Base-by-base conservation (phyloP, 2,888 invertebrate species). In the Leptogaster cylindrica region DNA sequence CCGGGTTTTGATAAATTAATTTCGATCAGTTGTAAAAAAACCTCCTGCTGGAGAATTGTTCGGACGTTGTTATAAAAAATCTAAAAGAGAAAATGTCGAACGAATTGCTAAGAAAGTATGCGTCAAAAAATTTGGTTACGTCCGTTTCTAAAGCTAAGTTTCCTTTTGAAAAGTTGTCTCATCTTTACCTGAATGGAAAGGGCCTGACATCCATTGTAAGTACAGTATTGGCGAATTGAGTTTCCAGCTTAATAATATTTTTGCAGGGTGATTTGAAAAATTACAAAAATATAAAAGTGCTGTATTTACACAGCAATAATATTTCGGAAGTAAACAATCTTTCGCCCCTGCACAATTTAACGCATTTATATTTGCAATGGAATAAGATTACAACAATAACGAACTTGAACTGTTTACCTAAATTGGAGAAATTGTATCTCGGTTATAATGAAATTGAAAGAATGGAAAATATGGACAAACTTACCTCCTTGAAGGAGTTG, bases 251-350 rank as follows among this genome's bases (percentile, higher is more conserved):
- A 4, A 55, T 33, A 5, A 33, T 33, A 18, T 14, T 6, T 2
- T 58, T 58, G 1, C 71, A 82, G 80, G 78, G 77, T 18, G 76
- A 81, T 70, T 73, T 82, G 20, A 75, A 77, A 10, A 69, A 73
- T 28, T 82, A 78, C 46, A 76, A 75, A 71, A 84, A 84, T 51
- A 78, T 92, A 44, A 83, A 84, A 16, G 85, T 88, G 71, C 83
- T 90, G 14, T 95, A 89, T 80, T 84, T 91, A 39, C 95, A 93
- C 76, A 90, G 90, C 75, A 97, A 96, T 77, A 85, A 86, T 73
- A 88, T 97, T 71, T 79, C 84, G 1, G 87, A 86, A 77, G 87
- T 96, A 18, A 85, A 90, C 76, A 90, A 92, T 74, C 76, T 95
- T 5, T 83, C 87, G 52, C 78, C 82, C 20, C 82, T 92, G 2